Base-by-base conservation (phyloP, 2,888 invertebrate species). In the Conistra vaccinii region DNA sequence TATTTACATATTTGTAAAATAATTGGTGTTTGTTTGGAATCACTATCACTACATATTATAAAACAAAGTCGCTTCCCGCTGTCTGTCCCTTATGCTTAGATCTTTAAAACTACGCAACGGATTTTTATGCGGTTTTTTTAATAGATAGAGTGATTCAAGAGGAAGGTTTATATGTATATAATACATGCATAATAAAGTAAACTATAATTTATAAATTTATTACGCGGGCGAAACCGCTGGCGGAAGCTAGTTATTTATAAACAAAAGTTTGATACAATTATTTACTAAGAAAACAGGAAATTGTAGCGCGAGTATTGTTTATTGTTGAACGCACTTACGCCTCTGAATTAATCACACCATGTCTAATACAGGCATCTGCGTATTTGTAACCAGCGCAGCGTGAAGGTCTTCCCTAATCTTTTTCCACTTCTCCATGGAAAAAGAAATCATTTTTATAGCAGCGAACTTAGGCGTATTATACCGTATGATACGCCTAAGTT, bases 241-340 rank as follows among this genome's bases (percentile, higher is more conserved):
- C n/a, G n/a, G n/a, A n/a, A n/a, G n/a, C n/a, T n/a, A n/a, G n/a
- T n/a, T 29, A 74, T 51, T 58, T n/a, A 73, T 10, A 51, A 60
- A 45, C 14, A 57, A 23, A n/a, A 35, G 3, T 58, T 29, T 58
- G 35, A 17, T 73, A 51, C 29, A 39, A 60, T 39, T 58, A 72
- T 45, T 45, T 60, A 70, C 45, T 72, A 72, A 72, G 73, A 48
- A 35, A 53, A 61, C 60, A 72, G 45, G 0, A 45, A 53, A n/a
- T 17, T 10, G 10, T 17, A 58, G 55, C 9, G 26, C 5, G 7
- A 20, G 1, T 10, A 35, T 35, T 58, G n/a, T 69, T 42, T 32
- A 42, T 29, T 58, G 1, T 48, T 39, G 17, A 58, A 48, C 10
- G 20, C 7, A 4, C 1, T 12, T 26, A 35, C 9, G 17, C 9